Conservation (phyloP, 2,113 vertebrate species). For the Misgurnus anguillicaudatus region DNA sequence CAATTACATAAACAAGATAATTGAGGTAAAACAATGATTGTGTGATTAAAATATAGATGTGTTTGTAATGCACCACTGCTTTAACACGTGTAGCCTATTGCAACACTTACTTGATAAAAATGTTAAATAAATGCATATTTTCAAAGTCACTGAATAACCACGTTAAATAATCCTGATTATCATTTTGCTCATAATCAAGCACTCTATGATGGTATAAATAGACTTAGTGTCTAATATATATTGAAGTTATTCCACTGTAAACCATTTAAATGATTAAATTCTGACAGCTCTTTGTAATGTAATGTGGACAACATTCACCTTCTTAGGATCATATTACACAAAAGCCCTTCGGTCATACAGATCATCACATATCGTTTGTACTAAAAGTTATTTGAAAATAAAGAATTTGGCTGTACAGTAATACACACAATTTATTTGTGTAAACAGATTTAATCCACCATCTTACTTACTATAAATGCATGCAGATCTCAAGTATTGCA, state of each 20-base stretch:
- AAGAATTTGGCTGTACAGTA: background rate
- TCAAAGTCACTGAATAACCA: no score
- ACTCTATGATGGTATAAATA: no score
- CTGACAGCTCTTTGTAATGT: slow-evolving; percentile 38
- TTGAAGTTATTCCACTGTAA: slow-evolving; percentile 6
- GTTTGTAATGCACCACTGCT: no score
- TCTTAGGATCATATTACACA: slow-evolving; percentile 31
- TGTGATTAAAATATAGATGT: no score
- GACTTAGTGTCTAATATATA: background rate
- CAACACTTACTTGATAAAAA: no score
- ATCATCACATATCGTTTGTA: slow-evolving; percentile 9
- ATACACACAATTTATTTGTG: background rate
- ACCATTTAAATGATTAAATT: slow-evolving; percentile 36
- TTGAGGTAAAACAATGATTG: no score
- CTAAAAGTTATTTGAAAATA: slow-evolving; percentile 5
- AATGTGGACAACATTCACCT: slow-evolving; percentile 39
- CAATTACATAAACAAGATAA: no score
- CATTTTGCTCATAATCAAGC: no score
- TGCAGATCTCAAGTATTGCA: background rate
- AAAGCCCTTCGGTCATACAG: slow-evolving; percentile 8
- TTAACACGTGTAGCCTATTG: no score
- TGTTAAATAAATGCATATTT: no score
- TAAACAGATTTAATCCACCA: background rate
- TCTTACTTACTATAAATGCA: background rate
- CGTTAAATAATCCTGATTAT: no score